Percentiles rank a stretch among this genome's conserved stretches.
Conservation (phyloP, 2,113 vertebrate species). For the Protobothrops flavoviridis region DNA sequence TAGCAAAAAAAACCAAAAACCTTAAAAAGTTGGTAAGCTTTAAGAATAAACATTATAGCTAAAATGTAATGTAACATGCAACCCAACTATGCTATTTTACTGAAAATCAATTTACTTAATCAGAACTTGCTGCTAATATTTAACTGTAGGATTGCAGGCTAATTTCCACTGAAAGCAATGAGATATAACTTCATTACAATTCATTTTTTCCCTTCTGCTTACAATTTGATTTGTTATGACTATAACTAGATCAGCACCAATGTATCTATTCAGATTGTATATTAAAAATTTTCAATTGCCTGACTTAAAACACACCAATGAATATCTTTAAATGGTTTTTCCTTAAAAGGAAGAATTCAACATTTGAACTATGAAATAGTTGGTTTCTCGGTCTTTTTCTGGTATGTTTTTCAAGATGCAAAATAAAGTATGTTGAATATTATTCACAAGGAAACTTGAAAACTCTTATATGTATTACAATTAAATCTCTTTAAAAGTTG, state of each 20-base stretch:
- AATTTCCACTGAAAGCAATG: neutral
- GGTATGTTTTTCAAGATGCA: neutral
- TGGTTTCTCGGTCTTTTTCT: neutral
- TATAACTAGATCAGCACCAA: neutral
- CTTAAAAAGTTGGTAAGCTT: neutral
- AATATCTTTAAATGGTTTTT: neutral
- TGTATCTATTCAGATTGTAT: neutral
- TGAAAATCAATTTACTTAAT: neutral
- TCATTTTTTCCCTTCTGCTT: neutral
- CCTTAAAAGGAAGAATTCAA: neutral
- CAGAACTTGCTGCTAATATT: neutral
- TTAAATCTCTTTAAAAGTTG: neutral
- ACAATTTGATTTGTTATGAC: neutral
- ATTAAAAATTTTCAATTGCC: neutral
- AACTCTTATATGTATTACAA: neutral
- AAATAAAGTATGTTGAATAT: neutral
- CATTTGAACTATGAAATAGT: neutral
- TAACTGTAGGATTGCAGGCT: neutral
- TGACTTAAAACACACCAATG: neutral
- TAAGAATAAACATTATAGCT: neutral
- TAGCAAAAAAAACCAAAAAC: constrained; percentile 14
- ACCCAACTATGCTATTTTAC: neutral
- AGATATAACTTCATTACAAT: neutral
- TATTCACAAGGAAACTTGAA: neutral
- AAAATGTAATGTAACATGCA: neutral